Conservation (phyloP, 2,113 vertebrate species). For the Sminthopsis crassicaudata region DNA sequence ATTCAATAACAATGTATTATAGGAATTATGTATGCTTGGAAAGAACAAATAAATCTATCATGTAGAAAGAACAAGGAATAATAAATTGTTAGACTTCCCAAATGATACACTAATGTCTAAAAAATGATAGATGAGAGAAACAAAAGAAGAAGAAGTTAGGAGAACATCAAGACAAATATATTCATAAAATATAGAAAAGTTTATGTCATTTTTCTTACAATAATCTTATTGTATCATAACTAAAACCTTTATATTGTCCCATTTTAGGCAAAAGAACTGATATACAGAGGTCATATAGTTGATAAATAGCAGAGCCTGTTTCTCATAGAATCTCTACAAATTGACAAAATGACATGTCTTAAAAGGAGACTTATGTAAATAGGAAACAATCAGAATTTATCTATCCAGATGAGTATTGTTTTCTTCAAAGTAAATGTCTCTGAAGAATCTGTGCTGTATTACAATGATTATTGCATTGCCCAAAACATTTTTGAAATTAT, state of each 20-base stretch:
- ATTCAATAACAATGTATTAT: background rate
- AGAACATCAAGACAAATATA: background rate
- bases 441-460: background rate
- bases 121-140: background rate
- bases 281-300: background rate
- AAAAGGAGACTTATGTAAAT: background rate
- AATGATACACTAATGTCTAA: background rate
- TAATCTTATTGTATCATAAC: background rate
- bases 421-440: background rate
- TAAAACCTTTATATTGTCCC: background rate
- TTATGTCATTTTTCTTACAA: background rate
- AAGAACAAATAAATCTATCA: background rate
- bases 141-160: too few species aligned
- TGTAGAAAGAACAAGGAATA: too few species aligned
- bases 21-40: background rate
- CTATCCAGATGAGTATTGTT: background rate
- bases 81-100: background rate
- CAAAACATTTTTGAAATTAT: background rate
- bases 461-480: background rate
- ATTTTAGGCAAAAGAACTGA: background rate
- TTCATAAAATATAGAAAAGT: background rate
- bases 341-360: background rate
- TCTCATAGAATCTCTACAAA: background rate
- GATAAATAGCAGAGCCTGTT: background rate
- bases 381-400: background rate